Conservation (phyloP, 2,888 invertebrate species). For the Morpho deidamia region DNA sequence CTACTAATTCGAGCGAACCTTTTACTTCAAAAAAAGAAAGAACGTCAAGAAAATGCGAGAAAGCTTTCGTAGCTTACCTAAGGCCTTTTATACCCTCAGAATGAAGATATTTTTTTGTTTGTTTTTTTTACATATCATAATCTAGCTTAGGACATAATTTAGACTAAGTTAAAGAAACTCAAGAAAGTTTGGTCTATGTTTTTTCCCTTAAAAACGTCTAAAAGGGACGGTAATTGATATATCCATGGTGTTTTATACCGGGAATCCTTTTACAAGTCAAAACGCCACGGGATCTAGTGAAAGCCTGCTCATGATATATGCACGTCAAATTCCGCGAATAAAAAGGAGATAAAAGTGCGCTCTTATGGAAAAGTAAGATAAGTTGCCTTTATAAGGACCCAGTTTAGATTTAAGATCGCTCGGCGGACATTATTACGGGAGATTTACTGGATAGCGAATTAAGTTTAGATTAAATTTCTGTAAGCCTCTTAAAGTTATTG, state of each 20-base stretch:
- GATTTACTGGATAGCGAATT: not conserved
- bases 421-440: not conserved
- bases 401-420: conserved; percentile 6
- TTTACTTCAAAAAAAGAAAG: too few relatives aligned
- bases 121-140: too few relatives aligned
- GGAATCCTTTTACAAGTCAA: conserved; percentile 15
- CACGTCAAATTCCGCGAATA: conserved; percentile 26
- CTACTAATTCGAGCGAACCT: too few relatives aligned
- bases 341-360: conserved; percentile 24
- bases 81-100: too few relatives aligned
- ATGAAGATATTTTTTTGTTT: too few relatives aligned
- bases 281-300: conserved; percentile 17
- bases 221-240: conserved; percentile 8
- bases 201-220: not conserved
- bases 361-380: conserved; percentile 27
- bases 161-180: too few relatives aligned
- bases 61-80: too few relatives aligned
- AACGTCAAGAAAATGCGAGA: too few relatives aligned
- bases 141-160: too few relatives aligned
- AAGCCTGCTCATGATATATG: conserved; percentile 24
- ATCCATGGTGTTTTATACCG: not conserved
- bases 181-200: too few relatives aligned
- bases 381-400: conserved; percentile 12
- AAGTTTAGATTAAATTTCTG: not conserved
- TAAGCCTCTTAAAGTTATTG: too few relatives aligned